Conservation (phyloP, 2,888 invertebrate species). For the Brachyptera risi region DNA sequence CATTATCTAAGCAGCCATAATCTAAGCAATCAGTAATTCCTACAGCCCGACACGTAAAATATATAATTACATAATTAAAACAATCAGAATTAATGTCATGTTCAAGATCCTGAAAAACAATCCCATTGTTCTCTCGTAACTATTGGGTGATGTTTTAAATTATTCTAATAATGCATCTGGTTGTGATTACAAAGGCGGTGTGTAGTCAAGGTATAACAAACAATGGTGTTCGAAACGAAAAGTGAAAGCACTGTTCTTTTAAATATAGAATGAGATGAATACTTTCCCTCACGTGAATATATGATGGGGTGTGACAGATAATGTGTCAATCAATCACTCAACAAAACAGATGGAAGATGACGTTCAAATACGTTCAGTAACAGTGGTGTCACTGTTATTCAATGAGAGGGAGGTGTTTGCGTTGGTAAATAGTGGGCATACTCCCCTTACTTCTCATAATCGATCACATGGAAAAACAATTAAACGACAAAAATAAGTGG, state of each 20-base stretch:
- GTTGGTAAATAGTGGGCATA: too few relatives aligned
- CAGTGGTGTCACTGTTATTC: too few relatives aligned
- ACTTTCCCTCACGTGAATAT: neutral
- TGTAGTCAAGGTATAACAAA: neutral
- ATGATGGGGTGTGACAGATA: neutral
- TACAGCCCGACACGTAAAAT: too few relatives aligned
- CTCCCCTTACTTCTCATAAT: too few relatives aligned
- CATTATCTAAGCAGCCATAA: too few relatives aligned
- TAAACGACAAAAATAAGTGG: too few relatives aligned
- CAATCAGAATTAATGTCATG: conserved; percentile 1
- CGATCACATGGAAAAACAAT: too few relatives aligned
- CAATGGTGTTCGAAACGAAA: neutral
- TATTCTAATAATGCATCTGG: neutral
- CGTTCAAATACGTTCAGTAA: too few relatives aligned
- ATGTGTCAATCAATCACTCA: neutral
- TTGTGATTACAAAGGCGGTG: neutral
- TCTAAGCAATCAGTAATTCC: too few relatives aligned
- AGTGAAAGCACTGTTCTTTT: neutral
- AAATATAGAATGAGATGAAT: neutral
- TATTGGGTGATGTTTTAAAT: neutral
- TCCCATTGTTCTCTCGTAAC: neutral
- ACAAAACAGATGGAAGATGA: too few relatives aligned
- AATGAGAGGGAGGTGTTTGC: too few relatives aligned
- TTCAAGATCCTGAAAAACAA: neutral
- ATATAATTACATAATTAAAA: too few relatives aligned